phyloP scores from a whole-genome alignment of 2,797 vertebrate species.

The Sebastes cheni region DNA sequence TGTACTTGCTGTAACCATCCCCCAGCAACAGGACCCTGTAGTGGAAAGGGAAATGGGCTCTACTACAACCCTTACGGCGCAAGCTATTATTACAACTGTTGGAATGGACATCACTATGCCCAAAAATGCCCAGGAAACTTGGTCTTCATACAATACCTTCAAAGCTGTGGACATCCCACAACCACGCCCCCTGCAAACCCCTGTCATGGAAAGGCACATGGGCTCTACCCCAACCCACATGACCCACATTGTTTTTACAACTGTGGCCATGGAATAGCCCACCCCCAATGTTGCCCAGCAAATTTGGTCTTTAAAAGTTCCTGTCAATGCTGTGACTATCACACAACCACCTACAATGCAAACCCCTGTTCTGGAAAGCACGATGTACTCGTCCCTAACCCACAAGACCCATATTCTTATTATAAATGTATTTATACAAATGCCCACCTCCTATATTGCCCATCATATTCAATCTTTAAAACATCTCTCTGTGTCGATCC shows the following conservation, averaged over 20 bases:
- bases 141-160: rapidly evolving
- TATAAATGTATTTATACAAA: no score
- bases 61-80: background rate
- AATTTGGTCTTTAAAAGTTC: background rate
- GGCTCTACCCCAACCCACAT: background rate
- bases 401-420: no score
- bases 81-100: background rate
- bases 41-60: background rate
- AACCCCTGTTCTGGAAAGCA: no score
- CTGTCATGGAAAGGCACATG: background rate
- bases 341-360: no score
- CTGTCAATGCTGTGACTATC: no score
- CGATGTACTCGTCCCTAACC: no score
- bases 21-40: background rate
- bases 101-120: background rate
- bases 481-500: background rate
- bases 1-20: no score
- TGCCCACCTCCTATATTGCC: background rate
- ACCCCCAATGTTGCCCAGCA: background rate
- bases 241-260: background rate
- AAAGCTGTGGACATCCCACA: background rate
- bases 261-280: background rate
- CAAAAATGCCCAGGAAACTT: background rate
- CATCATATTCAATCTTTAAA: background rate
- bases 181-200: no score